phyloP scores from a whole-genome alignment of 2,888 invertebrate species.

The Aporophyla nigra region DNA sequence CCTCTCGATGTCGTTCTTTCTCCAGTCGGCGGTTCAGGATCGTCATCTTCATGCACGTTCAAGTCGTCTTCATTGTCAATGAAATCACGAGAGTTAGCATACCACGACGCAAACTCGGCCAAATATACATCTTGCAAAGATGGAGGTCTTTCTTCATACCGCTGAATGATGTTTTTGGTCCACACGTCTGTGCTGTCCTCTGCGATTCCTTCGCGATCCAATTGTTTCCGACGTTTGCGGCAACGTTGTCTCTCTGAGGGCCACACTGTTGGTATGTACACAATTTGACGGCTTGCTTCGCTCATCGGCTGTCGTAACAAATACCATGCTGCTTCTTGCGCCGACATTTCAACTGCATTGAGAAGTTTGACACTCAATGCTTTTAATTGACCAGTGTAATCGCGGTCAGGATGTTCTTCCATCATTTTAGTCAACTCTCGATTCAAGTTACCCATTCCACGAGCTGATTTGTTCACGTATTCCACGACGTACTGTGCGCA shows the following conservation, averaged over 20 bases:
- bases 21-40: neutral
- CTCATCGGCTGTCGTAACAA: conserved; percentile 11
- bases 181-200: neutral
- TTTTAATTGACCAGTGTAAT: conserved; percentile 18
- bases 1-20: neutral
- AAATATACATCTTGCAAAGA: neutral
- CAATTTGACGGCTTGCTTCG: conserved; percentile 1
- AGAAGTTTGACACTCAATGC: conserved; percentile 3
- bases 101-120: conserved; percentile 26
- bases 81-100: conserved; percentile 10
- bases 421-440: conserved; percentile 8
- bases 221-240: conserved; percentile 13
- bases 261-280: conserved; percentile 21
- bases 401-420: conserved; percentile 10
- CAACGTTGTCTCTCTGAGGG: conserved; percentile 11
- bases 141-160: conserved; percentile 18
- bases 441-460: conserved; percentile 11
- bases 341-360: conserved; percentile 21
- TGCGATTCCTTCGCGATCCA: conserved; percentile 1
- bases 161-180: conserved; percentile 24
- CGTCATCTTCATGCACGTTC: neutral
- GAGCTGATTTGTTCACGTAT: conserved; percentile 2
- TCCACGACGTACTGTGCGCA: no score
- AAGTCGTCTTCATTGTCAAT: neutral
- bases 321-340: conserved; percentile 35